Evolutionary conservation across 2,888 invertebrate species (phyloP).

Genomic region (Dorcus parallelipipedus): DNA sequence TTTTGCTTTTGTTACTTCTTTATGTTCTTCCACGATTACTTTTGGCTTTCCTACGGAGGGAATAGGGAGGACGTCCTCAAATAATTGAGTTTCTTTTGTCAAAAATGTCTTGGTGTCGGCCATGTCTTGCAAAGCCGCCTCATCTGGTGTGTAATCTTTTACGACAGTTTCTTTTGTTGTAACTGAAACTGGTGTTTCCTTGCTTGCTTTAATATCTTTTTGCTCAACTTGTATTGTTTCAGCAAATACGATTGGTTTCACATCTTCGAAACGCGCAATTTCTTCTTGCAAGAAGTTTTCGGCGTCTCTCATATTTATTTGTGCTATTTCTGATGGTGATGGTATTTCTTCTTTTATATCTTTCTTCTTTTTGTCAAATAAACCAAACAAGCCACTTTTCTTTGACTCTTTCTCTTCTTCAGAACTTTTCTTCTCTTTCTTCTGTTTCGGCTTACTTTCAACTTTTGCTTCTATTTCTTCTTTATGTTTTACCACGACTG

Average conservation of each 20-base stretch:
- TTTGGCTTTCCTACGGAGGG: neutral
- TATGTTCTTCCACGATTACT: neutral
- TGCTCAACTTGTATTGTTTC: neutral
- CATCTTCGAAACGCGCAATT: constrained; percentile 23
- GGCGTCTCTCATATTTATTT: neutral
- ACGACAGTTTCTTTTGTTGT: neutral
- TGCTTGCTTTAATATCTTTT: neutral
- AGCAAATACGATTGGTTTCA: constrained; percentile 6
- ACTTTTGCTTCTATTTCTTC: neutral
- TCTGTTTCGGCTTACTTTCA: constrained; percentile 4
- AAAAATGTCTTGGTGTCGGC: constrained; percentile 31
- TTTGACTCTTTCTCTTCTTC: constrained; percentile 16
- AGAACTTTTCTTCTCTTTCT: constrained; percentile 1
- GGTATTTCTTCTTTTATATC: constrained; percentile 4
- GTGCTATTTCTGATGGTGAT: neutral
- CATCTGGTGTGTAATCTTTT: constrained; percentile 5
- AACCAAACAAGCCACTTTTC: constrained; percentile 27
- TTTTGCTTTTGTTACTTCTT: constrained; percentile 1
- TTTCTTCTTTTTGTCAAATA: constrained; percentile 24
- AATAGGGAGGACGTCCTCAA: constrained; percentile 31
- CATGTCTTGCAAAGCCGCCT: constrained; percentile 23
- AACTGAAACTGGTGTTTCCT: neutral
- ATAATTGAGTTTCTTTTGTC: constrained; percentile 34
- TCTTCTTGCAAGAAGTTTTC: constrained; percentile 25
- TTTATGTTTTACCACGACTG: neutral